Conservation (phyloP, 2,113 vertebrate species). For the Pseudorhombus dupliciocellatus region DNA sequence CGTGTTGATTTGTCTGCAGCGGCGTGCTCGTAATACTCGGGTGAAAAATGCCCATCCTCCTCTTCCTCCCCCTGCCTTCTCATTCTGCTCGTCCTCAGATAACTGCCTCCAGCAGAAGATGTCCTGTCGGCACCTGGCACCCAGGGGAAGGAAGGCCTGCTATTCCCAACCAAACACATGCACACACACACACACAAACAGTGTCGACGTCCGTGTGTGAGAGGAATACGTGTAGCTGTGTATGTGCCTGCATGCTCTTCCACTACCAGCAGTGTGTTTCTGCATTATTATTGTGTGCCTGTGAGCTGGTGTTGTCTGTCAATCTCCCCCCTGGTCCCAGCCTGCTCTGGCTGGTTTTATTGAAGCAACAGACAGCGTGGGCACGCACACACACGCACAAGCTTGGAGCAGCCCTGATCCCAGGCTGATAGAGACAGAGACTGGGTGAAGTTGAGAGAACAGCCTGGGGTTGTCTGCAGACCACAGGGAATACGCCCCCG, state of each 20-base stretch:
- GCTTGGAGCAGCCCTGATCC: conserved; percentile 69
- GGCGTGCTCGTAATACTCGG: conserved; percentile 54
- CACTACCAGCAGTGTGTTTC: conserved; percentile 32
- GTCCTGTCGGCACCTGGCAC: conserved; percentile 77
- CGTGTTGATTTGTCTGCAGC: conserved; percentile 48
- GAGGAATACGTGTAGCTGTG: conserved; percentile 39
- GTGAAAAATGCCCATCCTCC: conserved; percentile 13
- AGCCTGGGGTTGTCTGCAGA: conserved; percentile 76
- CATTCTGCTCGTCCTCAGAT: conserved; percentile 72
- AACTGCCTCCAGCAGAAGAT: conserved; percentile 76
- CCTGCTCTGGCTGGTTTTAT: conserved; percentile 72
- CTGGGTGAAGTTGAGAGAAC: conserved; percentile 76
- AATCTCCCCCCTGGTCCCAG: conserved; percentile 70
- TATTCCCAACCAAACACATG: conserved; percentile 49
- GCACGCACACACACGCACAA: conserved; percentile 34
- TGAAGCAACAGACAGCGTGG: conserved; percentile 75
- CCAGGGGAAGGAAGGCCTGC: conserved; percentile 64
- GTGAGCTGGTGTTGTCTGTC: conserved; percentile 73
- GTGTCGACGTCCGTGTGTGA: conserved; percentile 46
- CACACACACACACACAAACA: conserved; percentile 14
- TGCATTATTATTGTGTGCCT: conserved; percentile 71
- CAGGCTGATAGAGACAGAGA: conserved; percentile 74
- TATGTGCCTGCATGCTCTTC: conserved; percentile 21
- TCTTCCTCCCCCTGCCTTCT: conserved; percentile 27
- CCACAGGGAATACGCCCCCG: conserved; percentile 75